Evolutionary conservation across 2,113 vertebrate genomes (phyloP).

Genomic region (Camarhynchus parvulus): DNA sequence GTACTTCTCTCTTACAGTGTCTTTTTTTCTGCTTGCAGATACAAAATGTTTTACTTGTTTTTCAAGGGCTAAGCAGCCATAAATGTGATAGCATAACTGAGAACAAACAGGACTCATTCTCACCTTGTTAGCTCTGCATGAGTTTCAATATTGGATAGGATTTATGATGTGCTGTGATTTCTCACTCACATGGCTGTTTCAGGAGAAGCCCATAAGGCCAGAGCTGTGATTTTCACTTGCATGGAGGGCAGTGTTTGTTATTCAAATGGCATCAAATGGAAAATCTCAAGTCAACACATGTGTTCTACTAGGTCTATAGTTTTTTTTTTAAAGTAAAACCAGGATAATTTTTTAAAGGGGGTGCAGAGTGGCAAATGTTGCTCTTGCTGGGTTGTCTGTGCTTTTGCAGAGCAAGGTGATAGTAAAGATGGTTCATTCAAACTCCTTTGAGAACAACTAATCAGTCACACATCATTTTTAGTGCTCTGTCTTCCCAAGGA

Average conservation of each 20-base stretch:
- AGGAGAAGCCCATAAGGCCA: not conserved
- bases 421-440: not conserved
- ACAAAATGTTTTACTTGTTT: not conserved
- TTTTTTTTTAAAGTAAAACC: not conserved
- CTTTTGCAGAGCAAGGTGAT: not conserved
- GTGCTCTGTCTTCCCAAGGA: not conserved
- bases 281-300: not conserved
- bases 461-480: not conserved
- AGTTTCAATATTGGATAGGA: not conserved
- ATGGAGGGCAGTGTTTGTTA: not conserved
- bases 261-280: not conserved
- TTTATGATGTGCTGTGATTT: conserved; percentile 2
- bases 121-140: not conserved
- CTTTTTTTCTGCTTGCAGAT: not conserved
- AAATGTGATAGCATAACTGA: conserved; percentile 9
- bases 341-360: not conserved
- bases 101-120: conserved; percentile 9
- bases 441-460: not conserved
- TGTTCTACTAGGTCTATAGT: not conserved
- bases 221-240: not conserved
- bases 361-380: not conserved
- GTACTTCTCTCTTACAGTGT: not conserved
- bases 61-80: conserved; percentile 7
- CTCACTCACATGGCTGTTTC: not conserved
- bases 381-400: not conserved